Evolutionary conservation across 2,888 invertebrate species (phyloP).

Genomic region (Globia sparganii): DNA sequence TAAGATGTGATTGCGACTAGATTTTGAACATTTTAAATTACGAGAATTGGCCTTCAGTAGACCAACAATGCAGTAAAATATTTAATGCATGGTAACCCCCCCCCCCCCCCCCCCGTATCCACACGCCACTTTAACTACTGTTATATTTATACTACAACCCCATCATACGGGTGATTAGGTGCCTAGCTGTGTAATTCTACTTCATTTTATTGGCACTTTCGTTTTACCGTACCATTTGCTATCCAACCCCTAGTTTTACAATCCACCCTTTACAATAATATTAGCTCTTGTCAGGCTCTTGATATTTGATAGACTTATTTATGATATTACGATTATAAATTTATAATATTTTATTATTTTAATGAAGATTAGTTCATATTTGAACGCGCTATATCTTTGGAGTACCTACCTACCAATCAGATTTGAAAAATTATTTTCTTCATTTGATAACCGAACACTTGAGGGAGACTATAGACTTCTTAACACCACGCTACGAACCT

Average conservation of each 20-base stretch:
- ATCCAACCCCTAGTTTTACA: conserved; percentile 49
- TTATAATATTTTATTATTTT: not conserved
- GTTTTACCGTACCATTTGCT: conserved; percentile 54
- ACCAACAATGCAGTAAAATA: not conserved
- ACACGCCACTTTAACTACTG: conserved; percentile 34
- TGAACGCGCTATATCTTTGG: not conserved
- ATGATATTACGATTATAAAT: not conserved
- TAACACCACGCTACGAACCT: not conserved
- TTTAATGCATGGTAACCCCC: not conserved
- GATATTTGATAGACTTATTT: conserved; percentile 46
- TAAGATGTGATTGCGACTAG: too few relatives aligned
- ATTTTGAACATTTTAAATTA: too few relatives aligned
- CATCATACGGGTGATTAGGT: conserved; percentile 62
- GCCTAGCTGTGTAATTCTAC: conserved; percentile 62
- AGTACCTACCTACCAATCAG: not conserved
- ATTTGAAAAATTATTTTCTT: not conserved
- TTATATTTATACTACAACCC: conserved; percentile 15
- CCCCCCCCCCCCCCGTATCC: too few relatives aligned
- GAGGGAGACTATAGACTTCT: not conserved
- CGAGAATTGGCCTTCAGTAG: too few relatives aligned
- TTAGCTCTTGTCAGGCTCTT: conserved; percentile 46
- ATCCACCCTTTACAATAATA: conserved; percentile 58
- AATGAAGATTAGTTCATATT: not conserved
- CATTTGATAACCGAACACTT: not conserved
- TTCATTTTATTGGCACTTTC: conserved; percentile 70